Evolutionary conservation across 1,140 invertebrate genomes (phyloP), one percentile per base, ranked within the genome.

Genomic region (Trichonephila clavata): DNA sequence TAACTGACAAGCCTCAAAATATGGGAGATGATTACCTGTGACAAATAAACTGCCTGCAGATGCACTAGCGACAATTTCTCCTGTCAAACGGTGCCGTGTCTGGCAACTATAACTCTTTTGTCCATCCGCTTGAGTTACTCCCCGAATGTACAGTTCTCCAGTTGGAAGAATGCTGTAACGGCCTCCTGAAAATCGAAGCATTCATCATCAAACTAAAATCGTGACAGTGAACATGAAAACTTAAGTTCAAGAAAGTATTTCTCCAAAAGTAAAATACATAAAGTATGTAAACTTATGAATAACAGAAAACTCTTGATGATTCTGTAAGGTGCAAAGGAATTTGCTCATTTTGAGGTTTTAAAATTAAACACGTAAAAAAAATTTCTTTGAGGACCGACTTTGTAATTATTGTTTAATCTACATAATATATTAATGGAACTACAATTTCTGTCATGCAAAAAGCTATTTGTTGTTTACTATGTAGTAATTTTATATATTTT

Each of bases 101-200:
- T 94, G 94, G 93, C 95, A 95, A 16, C 94, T 93, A 83, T 94
- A 95, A 77, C 77, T 94, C 88, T 86, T 92, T 59, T 92, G 86
- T 27, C 94, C 94, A 68, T 95, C 95, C 1, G 77, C 71, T 43
- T 92, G 94, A 20, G 83, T 89, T 13, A 95, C 95, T 10, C 92
- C 71, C 27, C 94, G 89, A 24, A 95, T 95, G 60, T 94, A 93
- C 5, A 95, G 93, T 57, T 95, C 95, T 2, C 95, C 95, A 10
- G 94, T 95, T 4, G 94, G 92, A 57, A 95, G 95, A 1, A 95
- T 94, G 32, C 94, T 95, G 90, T 95, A 95, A 24, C 95, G 93
- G 13, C 95, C 95, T 39, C 95, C 95, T 95, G 86, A 2, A 86
- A 93, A 95, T 95, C 90, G 95, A 96, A 21, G 91, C 94, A 16